Evolutionary conservation across 2,113 vertebrate genomes (phyloP).

Genomic region (Phodopus roborovskii): DNA sequence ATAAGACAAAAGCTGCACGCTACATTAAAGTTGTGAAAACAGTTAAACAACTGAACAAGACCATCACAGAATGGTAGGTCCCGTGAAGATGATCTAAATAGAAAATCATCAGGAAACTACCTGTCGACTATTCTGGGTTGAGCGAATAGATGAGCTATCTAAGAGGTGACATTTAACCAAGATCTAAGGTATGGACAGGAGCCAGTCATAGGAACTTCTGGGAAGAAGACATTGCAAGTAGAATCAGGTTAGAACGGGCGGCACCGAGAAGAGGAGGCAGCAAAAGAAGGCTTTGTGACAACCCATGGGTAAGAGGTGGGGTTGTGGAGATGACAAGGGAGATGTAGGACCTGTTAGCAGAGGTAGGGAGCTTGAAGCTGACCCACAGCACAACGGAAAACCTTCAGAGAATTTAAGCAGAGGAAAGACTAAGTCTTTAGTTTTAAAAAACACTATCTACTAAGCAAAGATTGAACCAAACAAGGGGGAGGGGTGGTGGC

Average conservation of each 20-base stretch:
- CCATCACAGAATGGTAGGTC: constrained; percentile 14
- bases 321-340: background rate
- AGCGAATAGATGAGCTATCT: background rate
- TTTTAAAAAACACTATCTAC: constrained; percentile 30
- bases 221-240: background rate
- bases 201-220: background rate
- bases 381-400: background rate
- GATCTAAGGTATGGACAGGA: background rate
- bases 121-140: background rate
- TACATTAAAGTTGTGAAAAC: background rate
- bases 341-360: background rate
- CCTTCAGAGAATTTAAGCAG: constrained; percentile 19
- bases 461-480: background rate
- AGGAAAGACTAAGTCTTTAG: background rate
- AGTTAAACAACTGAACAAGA: background rate
- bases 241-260: background rate
- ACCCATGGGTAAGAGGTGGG: background rate
- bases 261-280: background rate
- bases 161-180: background rate
- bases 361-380: background rate
- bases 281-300: background rate
- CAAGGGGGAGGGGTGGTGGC: background rate
- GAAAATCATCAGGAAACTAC: no score
- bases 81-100: constrained; percentile 11
- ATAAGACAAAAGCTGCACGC: background rate